Percentiles rank a stretch among this genome's conserved stretches.
Conservation (phyloP, 2,888 invertebrate genomes). For the Lingula anatina region DNA sequence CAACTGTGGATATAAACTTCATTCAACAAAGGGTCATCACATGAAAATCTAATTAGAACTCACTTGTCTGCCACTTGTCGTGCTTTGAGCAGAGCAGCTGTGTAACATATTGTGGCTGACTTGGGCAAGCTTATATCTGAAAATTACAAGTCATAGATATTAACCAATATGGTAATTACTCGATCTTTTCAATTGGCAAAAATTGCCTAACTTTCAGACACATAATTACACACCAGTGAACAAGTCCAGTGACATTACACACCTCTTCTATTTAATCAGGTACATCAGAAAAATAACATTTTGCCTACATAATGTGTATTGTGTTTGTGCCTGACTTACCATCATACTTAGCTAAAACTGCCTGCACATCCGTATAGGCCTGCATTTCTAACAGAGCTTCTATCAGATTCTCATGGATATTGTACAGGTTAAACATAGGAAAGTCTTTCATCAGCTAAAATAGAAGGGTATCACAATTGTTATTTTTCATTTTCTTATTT, state of each 20-base stretch:
- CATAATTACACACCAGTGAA: too few species aligned
- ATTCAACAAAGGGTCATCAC: neutral
- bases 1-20: too few species aligned
- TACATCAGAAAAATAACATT: too few species aligned
- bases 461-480: too few species aligned
- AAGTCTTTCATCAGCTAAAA: constrained; percentile 85
- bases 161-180: too few species aligned
- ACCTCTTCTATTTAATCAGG: too few species aligned
- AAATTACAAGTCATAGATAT: constrained; percentile 14
- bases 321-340: too few species aligned
- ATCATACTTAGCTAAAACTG: constrained; percentile 85
- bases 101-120: constrained; percentile 92
- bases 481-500: too few species aligned
- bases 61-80: constrained; percentile 81
- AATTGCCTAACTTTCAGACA: too few species aligned
- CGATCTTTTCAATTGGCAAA: too few species aligned
- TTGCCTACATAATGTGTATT: too few species aligned
- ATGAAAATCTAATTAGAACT: constrained; percentile 23
- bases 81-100: constrained; percentile 88
- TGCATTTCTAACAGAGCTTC: constrained; percentile 93
- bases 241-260: too few species aligned
- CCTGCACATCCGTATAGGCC: constrained; percentile 93
- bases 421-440: constrained; percentile 86
- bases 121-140: constrained; percentile 85
- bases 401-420: constrained; percentile 93